Conservation (phyloP, 2,797 vertebrate genomes). For the Orientallactaga sibirica region DNA sequence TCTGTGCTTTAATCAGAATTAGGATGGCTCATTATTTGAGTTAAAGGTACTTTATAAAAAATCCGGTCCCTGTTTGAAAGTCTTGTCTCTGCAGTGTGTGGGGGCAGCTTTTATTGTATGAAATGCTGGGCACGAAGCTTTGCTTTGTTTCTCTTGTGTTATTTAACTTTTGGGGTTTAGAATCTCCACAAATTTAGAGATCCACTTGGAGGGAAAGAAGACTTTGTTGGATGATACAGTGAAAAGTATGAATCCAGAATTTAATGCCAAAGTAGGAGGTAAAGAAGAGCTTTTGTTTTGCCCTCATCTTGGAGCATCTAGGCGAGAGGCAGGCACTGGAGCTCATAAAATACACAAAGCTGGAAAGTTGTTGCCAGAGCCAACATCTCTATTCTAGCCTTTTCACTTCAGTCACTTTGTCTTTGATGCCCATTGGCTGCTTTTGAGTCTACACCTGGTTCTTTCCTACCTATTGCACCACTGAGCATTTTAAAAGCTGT, state of each 20-base stretch:
- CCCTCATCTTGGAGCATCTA: background rate
- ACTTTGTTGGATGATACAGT: background rate
- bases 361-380: background rate
- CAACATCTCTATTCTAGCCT: no score
- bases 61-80: background rate
- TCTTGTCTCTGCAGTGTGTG: background rate
- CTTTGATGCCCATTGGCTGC: background rate
- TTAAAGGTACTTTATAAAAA: slow-evolving; percentile 7
- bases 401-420: background rate
- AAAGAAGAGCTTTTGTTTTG: background rate
- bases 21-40: background rate
- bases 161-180: background rate
- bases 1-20: background rate
- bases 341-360: background rate
- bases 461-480: background rate
- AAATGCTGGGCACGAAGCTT: background rate
- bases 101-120: background rate
- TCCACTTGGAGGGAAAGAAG: background rate
- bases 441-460: background rate
- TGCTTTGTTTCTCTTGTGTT: background rate
- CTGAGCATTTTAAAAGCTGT: background rate
- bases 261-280: background rate
- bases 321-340: background rate
- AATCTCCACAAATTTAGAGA: background rate
- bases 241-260: background rate